A percentile compares a stretch with the other conserved stretches of the same genome.
Evolutionary conservation across 2,797 vertebrate species (phyloP).

Genomic region (Poecile montanus): DNA sequence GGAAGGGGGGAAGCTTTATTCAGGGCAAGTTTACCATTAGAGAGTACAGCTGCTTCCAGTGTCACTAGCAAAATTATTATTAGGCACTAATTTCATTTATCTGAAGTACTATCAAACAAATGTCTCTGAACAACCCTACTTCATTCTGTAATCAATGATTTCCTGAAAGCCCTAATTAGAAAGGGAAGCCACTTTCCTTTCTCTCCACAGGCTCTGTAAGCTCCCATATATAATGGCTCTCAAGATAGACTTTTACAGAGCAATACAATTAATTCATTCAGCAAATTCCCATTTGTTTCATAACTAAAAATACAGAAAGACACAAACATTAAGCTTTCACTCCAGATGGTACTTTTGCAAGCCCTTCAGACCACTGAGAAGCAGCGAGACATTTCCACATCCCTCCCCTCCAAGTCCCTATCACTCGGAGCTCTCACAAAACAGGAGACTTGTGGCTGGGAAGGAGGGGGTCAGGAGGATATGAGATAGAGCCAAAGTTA

Average conservation of each 20-base stretch:
- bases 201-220: constrained; percentile 35
- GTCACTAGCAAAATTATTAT: constrained; percentile 29
- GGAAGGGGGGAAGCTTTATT: not conserved
- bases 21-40: constrained; percentile 23
- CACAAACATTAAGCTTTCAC: not conserved
- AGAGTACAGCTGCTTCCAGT: constrained; percentile 22
- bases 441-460: constrained; percentile 28
- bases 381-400: not conserved
- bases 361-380: constrained; percentile 16
- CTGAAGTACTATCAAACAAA: constrained; percentile 57
- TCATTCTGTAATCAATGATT: constrained; percentile 53
- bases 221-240: constrained; percentile 5
- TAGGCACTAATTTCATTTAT: constrained; percentile 12
- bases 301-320: constrained; percentile 28
- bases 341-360: constrained; percentile 45
- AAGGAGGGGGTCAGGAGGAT: constrained; percentile 40
- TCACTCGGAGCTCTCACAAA: constrained; percentile 32
- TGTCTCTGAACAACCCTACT: not conserved
- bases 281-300: constrained; percentile 54
- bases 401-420: not conserved
- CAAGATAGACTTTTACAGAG: not conserved
- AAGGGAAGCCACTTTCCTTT: constrained; percentile 33
- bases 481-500: constrained; percentile 57
- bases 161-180: constrained; percentile 57
- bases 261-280: constrained; percentile 58